Base-by-base conservation (phyloP, 2,888 invertebrate genomes). In the Watsonalla binaria region DNA sequence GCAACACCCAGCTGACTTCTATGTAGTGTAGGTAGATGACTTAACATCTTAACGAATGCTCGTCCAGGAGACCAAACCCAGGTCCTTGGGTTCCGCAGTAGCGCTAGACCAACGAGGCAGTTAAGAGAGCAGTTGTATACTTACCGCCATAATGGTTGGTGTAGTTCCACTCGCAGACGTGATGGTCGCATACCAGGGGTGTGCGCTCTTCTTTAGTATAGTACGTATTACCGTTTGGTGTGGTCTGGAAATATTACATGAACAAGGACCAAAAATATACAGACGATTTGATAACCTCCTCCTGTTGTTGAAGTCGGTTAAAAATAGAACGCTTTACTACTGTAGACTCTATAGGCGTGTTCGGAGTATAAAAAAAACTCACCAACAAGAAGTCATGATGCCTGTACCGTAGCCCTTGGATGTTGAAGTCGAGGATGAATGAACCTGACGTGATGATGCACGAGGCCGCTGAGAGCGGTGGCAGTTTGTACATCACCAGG, bases 131-230 rank as follows among this genome's bases (percentile, higher is more conserved):
- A 5, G 45, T 45, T 14, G 5, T 53, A 56, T n/a, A 51, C 61
- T 71, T 70, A 88, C 90, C 90, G 56, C 90, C 90, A 53, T 89
- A 89, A 55, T 83, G 81, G 58, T 90, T 90, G 0, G 88, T 90
- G 65, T 83, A 83, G 66, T 89, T 89, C 90, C 90, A 90, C 59
- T 90, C 90, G 60, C 90, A 90, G 2, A 90, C 89, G 51, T 90
- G 87, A 47, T 90, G 90, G 55, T 89, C 80, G 48, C 90, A 90
- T 0, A 82, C 62, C 8, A 90, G 60, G 0, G 90, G 90, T 0
- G 87, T 80, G 15, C 61, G 57, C 0, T 34, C 51, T 54, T 90
- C 90, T 58, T 89, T 89, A 0, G 89, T 85, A 66, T 90, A 90
- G 59, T 83, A 90, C 0, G 82, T 78, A 50, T 80, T 69, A 0